Conservation (phyloP, 2,888 invertebrate species). For the Allacma fusca region DNA sequence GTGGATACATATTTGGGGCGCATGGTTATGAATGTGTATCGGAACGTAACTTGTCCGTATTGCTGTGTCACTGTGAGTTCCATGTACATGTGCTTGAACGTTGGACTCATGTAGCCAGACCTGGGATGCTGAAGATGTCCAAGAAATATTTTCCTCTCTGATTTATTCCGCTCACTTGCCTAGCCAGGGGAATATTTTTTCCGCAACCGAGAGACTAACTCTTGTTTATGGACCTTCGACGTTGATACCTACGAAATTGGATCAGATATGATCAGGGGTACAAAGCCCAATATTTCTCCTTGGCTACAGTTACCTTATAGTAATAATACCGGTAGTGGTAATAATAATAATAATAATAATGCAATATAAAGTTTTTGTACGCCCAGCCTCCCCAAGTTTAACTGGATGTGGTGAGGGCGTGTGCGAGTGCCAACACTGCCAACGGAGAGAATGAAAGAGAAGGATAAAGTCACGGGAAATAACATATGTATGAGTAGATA, state of each 20-base stretch:
- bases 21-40: no score
- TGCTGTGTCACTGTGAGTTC: no score
- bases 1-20: no score
- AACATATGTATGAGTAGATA: neutral
- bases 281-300: conserved; percentile 22
- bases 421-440: no score
- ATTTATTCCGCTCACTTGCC: conserved; percentile 40
- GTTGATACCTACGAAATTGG: conserved; percentile 44
- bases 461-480: neutral
- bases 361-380: no score
- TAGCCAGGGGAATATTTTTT: conserved; percentile 8
- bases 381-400: no score
- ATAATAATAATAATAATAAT: no score
- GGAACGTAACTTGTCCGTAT: no score
- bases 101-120: neutral
- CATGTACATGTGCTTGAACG: neutral
- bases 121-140: conserved; percentile 32
- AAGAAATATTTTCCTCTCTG: conserved; percentile 35
- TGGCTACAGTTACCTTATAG: neutral
- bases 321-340: neutral
- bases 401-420: no score
- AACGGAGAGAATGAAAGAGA: neutral
- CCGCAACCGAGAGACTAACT: conserved; percentile 27
- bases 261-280: conserved; percentile 45
- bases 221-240: conserved; percentile 40